phyloP scores from a whole-genome alignment of 1,140 invertebrate species.

The Rhizoglyphus robini region DNA sequence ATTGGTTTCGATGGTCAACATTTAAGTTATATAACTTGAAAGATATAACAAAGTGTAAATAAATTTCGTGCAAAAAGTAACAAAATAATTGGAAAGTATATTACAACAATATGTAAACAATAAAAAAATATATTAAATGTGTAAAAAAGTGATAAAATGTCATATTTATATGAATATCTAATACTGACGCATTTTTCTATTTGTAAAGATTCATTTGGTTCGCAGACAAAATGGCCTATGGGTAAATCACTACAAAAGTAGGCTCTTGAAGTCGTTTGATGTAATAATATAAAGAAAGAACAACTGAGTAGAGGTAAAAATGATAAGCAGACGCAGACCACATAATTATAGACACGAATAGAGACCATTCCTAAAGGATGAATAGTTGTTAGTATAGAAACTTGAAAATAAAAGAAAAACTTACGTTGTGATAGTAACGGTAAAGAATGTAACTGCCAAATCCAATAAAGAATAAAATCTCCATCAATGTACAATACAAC shows the following conservation, averaged over 20 bases:
- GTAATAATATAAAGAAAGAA: slow-evolving; percentile 22
- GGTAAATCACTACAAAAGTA: slow-evolving; percentile 21
- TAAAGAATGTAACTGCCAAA: slow-evolving; percentile 20
- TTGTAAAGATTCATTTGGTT: no score
- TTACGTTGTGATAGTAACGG: slow-evolving; percentile 22
- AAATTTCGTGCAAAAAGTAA: no score
- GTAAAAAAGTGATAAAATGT: no score
- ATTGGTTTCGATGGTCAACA: no score
- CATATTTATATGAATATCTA: no score
- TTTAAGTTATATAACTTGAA: no score
- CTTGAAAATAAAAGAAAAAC: neutral
- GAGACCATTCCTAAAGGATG: slow-evolving; percentile 19
- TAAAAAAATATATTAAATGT: no score
- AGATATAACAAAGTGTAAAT: no score
- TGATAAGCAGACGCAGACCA: slow-evolving; percentile 15
- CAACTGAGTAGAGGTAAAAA: slow-evolving; percentile 18
- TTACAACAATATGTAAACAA: no score
- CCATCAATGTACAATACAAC: slow-evolving; percentile 17
- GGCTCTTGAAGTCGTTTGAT: slow-evolving; percentile 23
- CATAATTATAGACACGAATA: slow-evolving; percentile 16
- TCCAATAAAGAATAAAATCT: slow-evolving; percentile 11
- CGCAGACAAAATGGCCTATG: no score
- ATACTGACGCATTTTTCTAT: no score
- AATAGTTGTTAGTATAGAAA: slow-evolving; percentile 11
- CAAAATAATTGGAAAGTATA: no score